Evolutionary conservation across 2,797 vertebrate genomes (phyloP).

Genomic region (Acropternis orthonyx): DNA sequence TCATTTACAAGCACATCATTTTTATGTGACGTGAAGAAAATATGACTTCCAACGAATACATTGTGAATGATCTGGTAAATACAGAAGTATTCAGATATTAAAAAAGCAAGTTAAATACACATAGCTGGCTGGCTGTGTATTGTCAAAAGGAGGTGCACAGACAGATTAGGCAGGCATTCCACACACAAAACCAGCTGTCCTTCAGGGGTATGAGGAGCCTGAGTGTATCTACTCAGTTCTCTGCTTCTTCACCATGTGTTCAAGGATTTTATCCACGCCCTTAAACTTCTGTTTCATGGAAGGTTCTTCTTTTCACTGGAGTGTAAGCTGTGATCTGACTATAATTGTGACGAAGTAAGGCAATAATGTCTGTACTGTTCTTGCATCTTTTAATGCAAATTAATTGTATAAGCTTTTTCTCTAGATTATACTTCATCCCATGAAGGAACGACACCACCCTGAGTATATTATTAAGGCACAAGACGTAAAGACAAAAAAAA

Average conservation of each 20-base stretch:
- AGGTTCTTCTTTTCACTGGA: neutral
- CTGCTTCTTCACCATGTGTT: neutral
- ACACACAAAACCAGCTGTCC: neutral
- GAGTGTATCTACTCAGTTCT: neutral
- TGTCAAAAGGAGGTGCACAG: neutral
- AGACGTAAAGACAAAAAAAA: neutral
- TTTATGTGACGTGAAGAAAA: neutral
- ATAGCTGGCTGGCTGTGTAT: neutral
- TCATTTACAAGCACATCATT: neutral
- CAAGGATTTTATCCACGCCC: neutral
- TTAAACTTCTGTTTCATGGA: neutral
- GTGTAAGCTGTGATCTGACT: accelerated
- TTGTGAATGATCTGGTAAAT: neutral
- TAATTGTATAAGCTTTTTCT: neutral
- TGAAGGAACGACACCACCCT: neutral
- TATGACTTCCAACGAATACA: neutral
- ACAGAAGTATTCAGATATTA: neutral
- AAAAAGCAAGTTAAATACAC: neutral
- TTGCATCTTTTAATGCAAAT: neutral
- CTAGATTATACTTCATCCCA: neutral
- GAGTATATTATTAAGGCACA: neutral
- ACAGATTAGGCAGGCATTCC: no score
- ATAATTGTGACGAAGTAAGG: neutral
- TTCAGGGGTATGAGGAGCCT: neutral
- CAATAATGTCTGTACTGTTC: neutral